Conservation (phyloP, 2,797 vertebrate genomes). For the Octomys mimax region DNA sequence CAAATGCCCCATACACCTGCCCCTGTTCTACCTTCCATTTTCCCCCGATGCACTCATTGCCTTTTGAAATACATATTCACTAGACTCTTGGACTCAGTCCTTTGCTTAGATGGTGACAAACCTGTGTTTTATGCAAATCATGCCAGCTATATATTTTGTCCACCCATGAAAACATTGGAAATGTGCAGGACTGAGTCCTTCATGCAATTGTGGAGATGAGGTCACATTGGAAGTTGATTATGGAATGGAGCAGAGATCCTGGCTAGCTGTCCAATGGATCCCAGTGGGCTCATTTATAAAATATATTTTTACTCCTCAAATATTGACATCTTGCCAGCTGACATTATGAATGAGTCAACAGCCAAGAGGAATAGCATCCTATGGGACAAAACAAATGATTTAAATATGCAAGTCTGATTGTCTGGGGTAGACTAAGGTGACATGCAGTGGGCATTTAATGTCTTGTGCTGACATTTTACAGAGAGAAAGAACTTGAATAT, state of each 20-base stretch:
- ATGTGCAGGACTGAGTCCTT: not conserved
- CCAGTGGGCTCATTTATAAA: slow-evolving; percentile 7
- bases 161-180: not conserved
- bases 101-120: not conserved
- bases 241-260: not conserved
- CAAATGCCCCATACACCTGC: rapidly evolving
- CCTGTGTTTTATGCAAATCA: not conserved
- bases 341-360: not conserved
- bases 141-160: not conserved
- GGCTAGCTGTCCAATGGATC: not conserved
- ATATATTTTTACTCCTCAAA: slow-evolving; percentile 50
- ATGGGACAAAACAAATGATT: not conserved
- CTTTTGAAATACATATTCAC: not conserved
- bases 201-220: not conserved
- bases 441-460: not conserved
- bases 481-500: not conserved
- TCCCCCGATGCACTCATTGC: not conserved
- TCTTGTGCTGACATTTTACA: slow-evolving; percentile 33
- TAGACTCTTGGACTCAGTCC: not conserved
- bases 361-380: not conserved
- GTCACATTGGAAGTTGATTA: not conserved
- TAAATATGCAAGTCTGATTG: slow-evolving; percentile 29
- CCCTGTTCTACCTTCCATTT: not conserved
- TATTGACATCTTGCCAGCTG: not conserved
- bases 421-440: not conserved